Evolutionary conservation across 2,113 vertebrate species (phyloP).

Genomic region (Pterophyllum scalare): DNA sequence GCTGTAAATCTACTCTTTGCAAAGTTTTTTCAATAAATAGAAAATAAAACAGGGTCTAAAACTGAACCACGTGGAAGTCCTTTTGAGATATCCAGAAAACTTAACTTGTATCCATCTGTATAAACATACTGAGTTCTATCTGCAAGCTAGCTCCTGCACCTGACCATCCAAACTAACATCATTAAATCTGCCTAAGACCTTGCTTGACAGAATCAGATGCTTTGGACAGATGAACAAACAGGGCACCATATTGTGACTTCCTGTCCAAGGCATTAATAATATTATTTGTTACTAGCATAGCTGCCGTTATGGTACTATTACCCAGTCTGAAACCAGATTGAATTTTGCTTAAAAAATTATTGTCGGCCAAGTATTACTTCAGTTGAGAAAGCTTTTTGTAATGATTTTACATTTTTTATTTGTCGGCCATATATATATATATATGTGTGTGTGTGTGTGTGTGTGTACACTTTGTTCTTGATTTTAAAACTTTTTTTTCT

Average conservation of each 20-base stretch:
- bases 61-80: neutral
- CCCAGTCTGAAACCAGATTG: neutral
- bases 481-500: constrained; percentile 1
- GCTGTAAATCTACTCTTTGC: neutral
- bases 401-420: neutral
- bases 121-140: neutral
- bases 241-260: neutral
- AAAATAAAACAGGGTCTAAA: neutral
- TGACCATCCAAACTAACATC: neutral
- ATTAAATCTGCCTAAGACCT: neutral
- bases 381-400: neutral
- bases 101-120: neutral
- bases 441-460: too few relatives aligned
- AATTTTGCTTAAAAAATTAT: too few relatives aligned
- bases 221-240: neutral
- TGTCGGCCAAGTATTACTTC: neutral
- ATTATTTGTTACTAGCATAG: neutral
- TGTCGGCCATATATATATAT: too few relatives aligned
- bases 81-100: neutral
- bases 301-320: neutral
- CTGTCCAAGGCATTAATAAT: neutral
- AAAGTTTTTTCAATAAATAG: neutral
- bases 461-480: neutral
- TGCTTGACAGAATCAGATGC: neutral
- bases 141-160: neutral